phyloP scores from a whole-genome alignment of 2,113 vertebrate genomes.

The Nanorana parkeri region DNA sequence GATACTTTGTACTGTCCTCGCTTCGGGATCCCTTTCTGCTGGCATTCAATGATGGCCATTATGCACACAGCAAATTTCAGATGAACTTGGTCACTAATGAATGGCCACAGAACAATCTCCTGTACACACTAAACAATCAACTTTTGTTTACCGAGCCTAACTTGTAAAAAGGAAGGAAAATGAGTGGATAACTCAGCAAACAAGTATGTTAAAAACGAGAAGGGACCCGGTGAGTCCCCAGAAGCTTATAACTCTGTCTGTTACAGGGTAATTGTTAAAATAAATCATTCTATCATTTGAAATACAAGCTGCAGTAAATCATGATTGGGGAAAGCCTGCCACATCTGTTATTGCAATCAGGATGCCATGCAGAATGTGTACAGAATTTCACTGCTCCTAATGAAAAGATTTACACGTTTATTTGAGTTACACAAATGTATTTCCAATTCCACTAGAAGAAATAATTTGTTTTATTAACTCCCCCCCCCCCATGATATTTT shows the following conservation, averaged over 20 bases:
- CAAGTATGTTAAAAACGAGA: conserved; percentile 41
- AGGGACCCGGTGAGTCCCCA: conserved; percentile 50
- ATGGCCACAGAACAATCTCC: conserved; percentile 61
- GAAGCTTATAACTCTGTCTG: conserved; percentile 63
- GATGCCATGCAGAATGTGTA: conserved; percentile 30
- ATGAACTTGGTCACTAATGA: conserved; percentile 61
- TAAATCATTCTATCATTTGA: conserved; percentile 64
- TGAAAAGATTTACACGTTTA: conserved; percentile 52
- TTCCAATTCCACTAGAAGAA: conserved; percentile 31
- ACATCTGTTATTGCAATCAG: conserved; percentile 50
- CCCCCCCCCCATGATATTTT: not conserved
- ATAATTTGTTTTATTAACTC: conserved; percentile 24
- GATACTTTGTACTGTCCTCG: conserved; percentile 48
- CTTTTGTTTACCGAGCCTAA: conserved; percentile 67
- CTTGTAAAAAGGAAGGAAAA: conserved; percentile 63
- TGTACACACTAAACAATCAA: conserved; percentile 62
- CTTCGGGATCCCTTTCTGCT: conserved; percentile 57
- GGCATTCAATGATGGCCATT: conserved; percentile 60
- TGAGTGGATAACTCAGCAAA: conserved; percentile 61
- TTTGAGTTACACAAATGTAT: conserved; percentile 35
- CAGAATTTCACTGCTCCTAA: conserved; percentile 33
- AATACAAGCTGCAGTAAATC: conserved; percentile 52
- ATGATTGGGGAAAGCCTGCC: conserved; percentile 21
- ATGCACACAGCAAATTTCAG: conserved; percentile 61
- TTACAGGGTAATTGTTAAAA: conserved; percentile 66